Percentiles rank a stretch among this genome's conserved stretches.
Conservation (phyloP, 2,888 invertebrate species). For the Ichneumon xanthorius region DNA sequence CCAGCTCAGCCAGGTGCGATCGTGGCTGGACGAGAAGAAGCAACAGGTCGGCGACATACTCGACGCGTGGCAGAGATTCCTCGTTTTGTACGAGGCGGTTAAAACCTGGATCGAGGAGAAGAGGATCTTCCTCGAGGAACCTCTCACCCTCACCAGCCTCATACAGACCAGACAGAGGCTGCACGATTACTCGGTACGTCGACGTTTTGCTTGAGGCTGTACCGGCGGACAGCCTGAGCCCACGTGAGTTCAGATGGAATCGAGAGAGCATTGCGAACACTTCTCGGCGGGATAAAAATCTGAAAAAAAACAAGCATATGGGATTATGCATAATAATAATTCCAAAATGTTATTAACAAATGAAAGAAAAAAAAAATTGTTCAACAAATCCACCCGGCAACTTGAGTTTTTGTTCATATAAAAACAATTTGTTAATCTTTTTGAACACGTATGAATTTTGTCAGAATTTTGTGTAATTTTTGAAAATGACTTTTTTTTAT, state of each 20-base stretch:
- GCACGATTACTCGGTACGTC: constrained; percentile 93
- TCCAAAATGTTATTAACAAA: too few species aligned
- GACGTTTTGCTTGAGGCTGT: not conserved
- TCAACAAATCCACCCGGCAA: too few species aligned
- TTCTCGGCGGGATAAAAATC: not conserved
- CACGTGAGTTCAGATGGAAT: too few species aligned
- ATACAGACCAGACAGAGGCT: constrained; percentile 94
- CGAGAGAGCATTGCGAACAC: not conserved
- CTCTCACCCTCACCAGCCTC: constrained; percentile 91
- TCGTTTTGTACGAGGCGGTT: constrained; percentile 92
- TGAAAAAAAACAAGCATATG: too few species aligned
- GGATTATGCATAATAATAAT: too few species aligned
- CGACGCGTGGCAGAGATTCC: constrained; percentile 95
- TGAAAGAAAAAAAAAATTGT: too few species aligned
- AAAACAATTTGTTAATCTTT: too few species aligned
- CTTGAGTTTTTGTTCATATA: too few species aligned
- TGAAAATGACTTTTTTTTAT: too few species aligned
- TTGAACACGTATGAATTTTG: too few species aligned
- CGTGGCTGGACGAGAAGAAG: constrained; percentile 93
- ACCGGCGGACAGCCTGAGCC: too few species aligned
- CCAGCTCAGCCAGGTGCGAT: constrained; percentile 91
- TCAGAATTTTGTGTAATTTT: too few species aligned
- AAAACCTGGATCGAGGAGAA: constrained; percentile 94
- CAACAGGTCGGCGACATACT: constrained; percentile 94
- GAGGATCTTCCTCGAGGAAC: constrained; percentile 91